Percentiles rank a stretch among this genome's conserved stretches.
Conservation (phyloP, 2,113 vertebrate genomes). For the Talpa occidentalis region DNA sequence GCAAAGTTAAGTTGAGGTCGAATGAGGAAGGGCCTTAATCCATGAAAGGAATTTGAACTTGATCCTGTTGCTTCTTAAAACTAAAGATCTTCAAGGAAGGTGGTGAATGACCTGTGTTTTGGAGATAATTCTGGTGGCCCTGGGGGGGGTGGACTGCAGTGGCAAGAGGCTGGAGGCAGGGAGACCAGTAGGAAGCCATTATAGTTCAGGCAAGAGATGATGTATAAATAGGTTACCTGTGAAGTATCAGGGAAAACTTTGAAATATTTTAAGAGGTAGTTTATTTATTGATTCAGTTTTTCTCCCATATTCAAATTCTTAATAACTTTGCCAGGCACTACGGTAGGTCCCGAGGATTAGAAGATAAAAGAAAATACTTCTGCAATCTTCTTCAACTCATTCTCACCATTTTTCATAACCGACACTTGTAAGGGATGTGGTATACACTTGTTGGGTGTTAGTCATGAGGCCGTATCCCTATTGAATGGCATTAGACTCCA, state of each 20-base stretch:
- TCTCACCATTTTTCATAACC: neutral
- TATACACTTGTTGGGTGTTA: neutral
- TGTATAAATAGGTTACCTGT: neutral
- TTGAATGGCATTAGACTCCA: neutral
- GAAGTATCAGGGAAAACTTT: neutral
- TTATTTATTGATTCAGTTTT: slow-evolving; percentile 16
- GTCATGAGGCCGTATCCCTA: neutral
- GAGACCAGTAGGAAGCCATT: neutral
- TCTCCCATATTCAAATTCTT: neutral
- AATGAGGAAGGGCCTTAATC: neutral
- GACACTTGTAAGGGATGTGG: neutral
- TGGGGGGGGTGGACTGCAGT: neutral
- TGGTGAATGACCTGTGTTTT: neutral
- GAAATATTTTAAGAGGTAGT: slow-evolving; percentile 36
- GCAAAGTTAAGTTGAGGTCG: neutral
- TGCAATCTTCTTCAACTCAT: neutral
- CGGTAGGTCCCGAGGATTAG: neutral
- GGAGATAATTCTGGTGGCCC: neutral
- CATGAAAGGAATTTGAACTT: neutral
- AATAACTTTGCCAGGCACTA: neutral
- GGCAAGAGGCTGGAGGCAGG: neutral
- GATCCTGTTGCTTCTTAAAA: neutral
- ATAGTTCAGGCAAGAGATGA: neutral
- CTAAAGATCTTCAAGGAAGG: neutral
- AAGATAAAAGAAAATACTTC: neutral